Percentiles rank a stretch among this genome's conserved stretches.
phyloP scores from a whole-genome alignment of 2,888 invertebrate genomes.

The Drosophila borborema region DNA sequence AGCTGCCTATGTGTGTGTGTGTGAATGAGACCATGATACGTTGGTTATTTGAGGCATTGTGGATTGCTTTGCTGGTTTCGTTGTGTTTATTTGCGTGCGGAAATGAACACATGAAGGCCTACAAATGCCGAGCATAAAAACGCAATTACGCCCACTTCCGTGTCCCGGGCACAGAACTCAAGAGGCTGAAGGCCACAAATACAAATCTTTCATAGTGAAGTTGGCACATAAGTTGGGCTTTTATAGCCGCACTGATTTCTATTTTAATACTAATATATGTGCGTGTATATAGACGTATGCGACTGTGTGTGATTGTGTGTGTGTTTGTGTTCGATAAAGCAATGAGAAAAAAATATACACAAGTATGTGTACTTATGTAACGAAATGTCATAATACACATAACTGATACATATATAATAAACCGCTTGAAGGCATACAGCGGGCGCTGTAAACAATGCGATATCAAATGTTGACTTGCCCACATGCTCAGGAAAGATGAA shows the following conservation, averaged over 20 bases:
- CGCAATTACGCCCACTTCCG: slow-evolving; percentile 79
- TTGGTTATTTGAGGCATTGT: slow-evolving; percentile 22
- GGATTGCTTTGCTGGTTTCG: slow-evolving; percentile 18
- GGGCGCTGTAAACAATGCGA: slow-evolving; percentile 59
- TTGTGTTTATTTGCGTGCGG: slow-evolving; percentile 76
- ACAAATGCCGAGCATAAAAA: slow-evolving; percentile 76
- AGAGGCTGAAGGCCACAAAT: slow-evolving; percentile 26
- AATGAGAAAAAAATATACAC: slow-evolving; percentile 38
- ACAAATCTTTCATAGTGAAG: slow-evolving; percentile 46
- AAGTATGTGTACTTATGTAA: slow-evolving; percentile 37
- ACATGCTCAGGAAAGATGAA: slow-evolving; percentile 38
- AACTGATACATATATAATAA: slow-evolving; percentile 77
- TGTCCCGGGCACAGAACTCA: slow-evolving; percentile 6
- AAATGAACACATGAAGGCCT: slow-evolving; percentile 75
- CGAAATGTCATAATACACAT: slow-evolving; percentile 77
- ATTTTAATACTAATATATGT: slow-evolving; percentile 53
- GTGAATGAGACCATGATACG: slow-evolving; percentile 7
- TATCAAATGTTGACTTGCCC: slow-evolving; percentile 72
- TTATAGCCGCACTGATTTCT: slow-evolving; percentile 57
- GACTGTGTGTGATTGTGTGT: not conserved
- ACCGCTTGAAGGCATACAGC: slow-evolving; percentile 60
- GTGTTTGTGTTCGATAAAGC: slow-evolving; percentile 50
- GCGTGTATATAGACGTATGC: not conserved
- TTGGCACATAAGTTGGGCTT: slow-evolving; percentile 55
- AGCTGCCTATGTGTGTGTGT: not conserved